A percentile compares a stretch with the other conserved stretches of the same genome.
Evolutionary conservation across 2,113 vertebrate genomes (phyloP).

Genomic region (Diadophis punctatus): DNA sequence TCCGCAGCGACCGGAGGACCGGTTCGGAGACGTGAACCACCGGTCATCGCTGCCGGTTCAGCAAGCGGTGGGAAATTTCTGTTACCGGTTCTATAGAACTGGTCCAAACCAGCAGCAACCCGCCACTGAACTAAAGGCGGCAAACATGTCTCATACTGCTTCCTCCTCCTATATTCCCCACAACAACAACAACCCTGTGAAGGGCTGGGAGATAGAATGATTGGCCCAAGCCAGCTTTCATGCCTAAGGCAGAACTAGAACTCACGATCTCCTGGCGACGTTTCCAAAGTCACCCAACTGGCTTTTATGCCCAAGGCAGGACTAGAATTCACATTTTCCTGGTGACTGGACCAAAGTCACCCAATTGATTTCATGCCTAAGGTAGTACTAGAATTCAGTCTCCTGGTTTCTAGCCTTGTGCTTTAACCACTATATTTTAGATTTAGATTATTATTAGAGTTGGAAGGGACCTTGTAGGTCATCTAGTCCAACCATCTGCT

Average conservation of each 20-base stretch:
- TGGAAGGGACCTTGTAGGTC: too few relatives aligned
- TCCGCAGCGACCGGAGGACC: too few relatives aligned
- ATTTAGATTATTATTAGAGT: too few relatives aligned
- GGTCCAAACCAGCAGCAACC: too few relatives aligned
- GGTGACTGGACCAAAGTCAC: background rate
- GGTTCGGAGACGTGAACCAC: too few relatives aligned
- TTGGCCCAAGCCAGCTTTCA: background rate
- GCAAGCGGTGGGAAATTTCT: too few relatives aligned
- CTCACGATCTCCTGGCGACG: background rate
- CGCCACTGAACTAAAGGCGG: too few relatives aligned
- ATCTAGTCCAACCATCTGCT: too few relatives aligned
- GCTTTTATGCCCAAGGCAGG: background rate
- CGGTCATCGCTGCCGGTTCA: too few relatives aligned
- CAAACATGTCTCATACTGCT: background rate
- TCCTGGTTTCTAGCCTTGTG: background rate
- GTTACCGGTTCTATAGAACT: too few relatives aligned
- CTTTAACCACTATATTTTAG: too few relatives aligned
- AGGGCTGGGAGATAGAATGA: background rate
- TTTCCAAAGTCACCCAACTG: background rate
- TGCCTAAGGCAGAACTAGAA: background rate
- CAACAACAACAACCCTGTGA: background rate
- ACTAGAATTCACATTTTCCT: background rate
- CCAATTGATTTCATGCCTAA: background rate
- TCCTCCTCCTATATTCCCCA: background rate
- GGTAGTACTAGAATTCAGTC: background rate